These are phyloP conservation scores for Amblyteles armatorius DNA, from an alignment of 2,888 invertebrate species.

Conservation along the genomic window DNA sequence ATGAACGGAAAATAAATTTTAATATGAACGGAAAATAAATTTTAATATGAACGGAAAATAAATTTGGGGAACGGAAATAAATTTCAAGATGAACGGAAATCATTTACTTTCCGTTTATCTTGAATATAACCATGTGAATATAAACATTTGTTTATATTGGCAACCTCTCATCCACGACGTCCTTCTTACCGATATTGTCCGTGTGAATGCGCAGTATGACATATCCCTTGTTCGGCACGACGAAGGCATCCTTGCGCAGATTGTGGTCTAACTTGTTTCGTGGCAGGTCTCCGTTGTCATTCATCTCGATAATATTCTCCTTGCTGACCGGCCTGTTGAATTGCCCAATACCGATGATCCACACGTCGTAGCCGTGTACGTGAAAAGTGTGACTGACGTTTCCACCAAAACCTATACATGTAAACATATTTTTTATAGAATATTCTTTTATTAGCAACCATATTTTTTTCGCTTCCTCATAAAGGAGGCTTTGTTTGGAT, in stretches of 20 bases:
- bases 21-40: too few species aligned
- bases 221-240: slow-evolving; percentile 88
- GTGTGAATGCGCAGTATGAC: slow-evolving; percentile 74
- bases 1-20: too few species aligned
- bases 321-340: slow-evolving; percentile 83
- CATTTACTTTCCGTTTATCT: too few species aligned
- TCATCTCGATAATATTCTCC: slow-evolving; percentile 82
- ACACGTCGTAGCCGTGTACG: slow-evolving; percentile 85
- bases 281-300: slow-evolving; percentile 81
- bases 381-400: slow-evolving; percentile 88
- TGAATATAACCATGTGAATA: too few species aligned
- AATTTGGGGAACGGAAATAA: too few species aligned
- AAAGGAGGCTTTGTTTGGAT: too few species aligned
- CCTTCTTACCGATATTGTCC: slow-evolving; percentile 74
- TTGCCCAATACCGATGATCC: slow-evolving; percentile 71
- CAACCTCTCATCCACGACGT: not conserved
- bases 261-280: slow-evolving; percentile 82
- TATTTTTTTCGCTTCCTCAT: too few species aligned
- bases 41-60: too few species aligned
- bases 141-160: not conserved
- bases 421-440: too few species aligned
- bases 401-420: slow-evolving; percentile 85
- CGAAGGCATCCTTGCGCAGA: slow-evolving; percentile 87
- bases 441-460: too few species aligned
- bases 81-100: too few species aligned